These are phyloP conservation scores for Parnassius glacialis DNA, from an alignment of 2,888 invertebrate genomes.

Conservation along the genomic window DNA sequence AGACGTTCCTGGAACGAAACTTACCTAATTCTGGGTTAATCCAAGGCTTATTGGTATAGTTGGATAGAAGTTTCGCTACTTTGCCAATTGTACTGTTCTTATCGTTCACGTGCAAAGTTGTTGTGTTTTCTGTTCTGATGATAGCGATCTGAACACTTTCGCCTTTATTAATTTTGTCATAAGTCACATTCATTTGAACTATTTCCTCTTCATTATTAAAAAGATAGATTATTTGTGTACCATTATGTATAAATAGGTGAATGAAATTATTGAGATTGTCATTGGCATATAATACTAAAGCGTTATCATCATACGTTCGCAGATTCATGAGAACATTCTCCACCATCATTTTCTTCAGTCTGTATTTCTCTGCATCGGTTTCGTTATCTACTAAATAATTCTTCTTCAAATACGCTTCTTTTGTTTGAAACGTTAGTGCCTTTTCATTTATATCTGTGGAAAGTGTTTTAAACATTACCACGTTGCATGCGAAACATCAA, in stretches of 20 bases:
- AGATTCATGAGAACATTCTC: slow-evolving; percentile 93
- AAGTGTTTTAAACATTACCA: slow-evolving; percentile 11
- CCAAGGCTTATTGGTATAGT: slow-evolving; percentile 94
- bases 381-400: slow-evolving; percentile 87
- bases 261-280: slow-evolving; percentile 97
- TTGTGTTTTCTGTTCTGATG: slow-evolving; percentile 85
- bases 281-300: slow-evolving; percentile 93
- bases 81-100: slow-evolving; percentile 85
- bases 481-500: slow-evolving; percentile 21
- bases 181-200: slow-evolving; percentile 88
- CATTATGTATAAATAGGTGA: slow-evolving; percentile 90
- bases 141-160: slow-evolving; percentile 95
- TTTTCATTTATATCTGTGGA: slow-evolving; percentile 92
- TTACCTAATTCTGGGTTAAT: slow-evolving; percentile 88
- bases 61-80: slow-evolving; percentile 85
- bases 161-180: slow-evolving; percentile 88
- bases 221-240: slow-evolving; percentile 89
- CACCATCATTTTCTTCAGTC: slow-evolving; percentile 87
- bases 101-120: slow-evolving; percentile 91
- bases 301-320: slow-evolving; percentile 90
- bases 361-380: slow-evolving; percentile 82
- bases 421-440: slow-evolving; percentile 92
- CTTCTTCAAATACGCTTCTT: slow-evolving; percentile 89
- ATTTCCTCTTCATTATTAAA: slow-evolving; percentile 92
- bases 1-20: slow-evolving; percentile 28